Evolutionary conservation across 2,113 vertebrate species (phyloP).

Genomic region (Pelodiscus sinensis): DNA sequence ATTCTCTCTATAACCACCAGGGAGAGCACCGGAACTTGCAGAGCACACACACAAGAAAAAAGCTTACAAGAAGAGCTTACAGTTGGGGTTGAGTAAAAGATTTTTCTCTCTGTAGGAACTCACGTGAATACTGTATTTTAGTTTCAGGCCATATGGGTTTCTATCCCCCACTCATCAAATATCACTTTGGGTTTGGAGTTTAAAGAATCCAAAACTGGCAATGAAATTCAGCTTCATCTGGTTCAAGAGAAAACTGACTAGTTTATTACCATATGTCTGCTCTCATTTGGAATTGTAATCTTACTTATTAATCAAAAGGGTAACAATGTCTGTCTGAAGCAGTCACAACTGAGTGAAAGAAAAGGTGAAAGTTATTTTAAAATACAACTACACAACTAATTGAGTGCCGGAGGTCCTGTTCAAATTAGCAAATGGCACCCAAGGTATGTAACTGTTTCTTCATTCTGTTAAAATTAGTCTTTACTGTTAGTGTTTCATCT

Average conservation of each 20-base stretch:
- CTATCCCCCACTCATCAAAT: not conserved
- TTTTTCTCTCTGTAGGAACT: not conserved
- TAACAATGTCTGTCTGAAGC: not conserved
- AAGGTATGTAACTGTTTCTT: not conserved
- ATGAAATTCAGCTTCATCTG: not conserved
- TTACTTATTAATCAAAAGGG: not conserved
- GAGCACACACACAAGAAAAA: not conserved
- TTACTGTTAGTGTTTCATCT: not conserved
- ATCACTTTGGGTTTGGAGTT: not conserved
- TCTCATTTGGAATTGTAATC: not conserved
- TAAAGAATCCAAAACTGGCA: not conserved
- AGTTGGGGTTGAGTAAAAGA: too few relatives aligned
- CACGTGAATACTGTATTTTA: not conserved
- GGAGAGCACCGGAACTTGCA: not conserved
- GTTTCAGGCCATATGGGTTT: not conserved
- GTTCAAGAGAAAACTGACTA: not conserved
- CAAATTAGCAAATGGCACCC: not conserved
- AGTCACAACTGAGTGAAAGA: not conserved
- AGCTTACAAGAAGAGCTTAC: too few relatives aligned
- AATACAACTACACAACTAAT: accelerated
- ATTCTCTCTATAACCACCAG: not conserved
- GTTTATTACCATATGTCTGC: not conserved
- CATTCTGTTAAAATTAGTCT: not conserved
- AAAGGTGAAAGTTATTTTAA: not conserved
- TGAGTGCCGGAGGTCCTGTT: not conserved